phyloP scores from a whole-genome alignment of 2,113 vertebrate species.

The Dromiciops gliroides region DNA sequence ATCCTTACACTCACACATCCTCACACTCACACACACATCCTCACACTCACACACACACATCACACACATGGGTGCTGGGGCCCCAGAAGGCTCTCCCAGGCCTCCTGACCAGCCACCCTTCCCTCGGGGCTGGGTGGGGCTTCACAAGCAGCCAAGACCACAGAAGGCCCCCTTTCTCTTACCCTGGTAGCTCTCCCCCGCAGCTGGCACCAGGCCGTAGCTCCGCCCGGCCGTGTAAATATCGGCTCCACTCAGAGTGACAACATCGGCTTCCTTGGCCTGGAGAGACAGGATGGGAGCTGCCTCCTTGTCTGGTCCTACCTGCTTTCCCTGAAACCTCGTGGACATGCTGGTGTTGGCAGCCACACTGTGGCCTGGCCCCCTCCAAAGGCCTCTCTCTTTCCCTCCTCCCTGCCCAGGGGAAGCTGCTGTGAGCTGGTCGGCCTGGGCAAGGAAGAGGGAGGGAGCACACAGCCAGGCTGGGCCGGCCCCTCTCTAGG shows the following conservation, averaged over 20 bases:
- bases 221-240: conserved; percentile 93
- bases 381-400: no score
- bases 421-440: no score
- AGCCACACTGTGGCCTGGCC: no score
- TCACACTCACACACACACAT: no score
- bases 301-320: background rate
- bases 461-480: background rate
- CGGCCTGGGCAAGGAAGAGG: background rate
- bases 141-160: background rate
- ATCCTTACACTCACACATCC: no score
- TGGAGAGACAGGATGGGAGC: conserved; percentile 69
- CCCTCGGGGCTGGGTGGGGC: background rate
- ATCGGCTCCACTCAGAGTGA: conserved; percentile 91
- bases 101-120: no score
- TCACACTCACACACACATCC: no score
- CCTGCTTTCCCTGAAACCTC: background rate
- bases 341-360: background rate
- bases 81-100: no score
- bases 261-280: conserved; percentile 88
- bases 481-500: background rate
- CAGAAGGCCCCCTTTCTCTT: conserved; percentile 27
- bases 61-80: no score
- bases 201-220: conserved; percentile 91
- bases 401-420: no score
- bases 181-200: conserved; percentile 93